These are phyloP conservation scores for Nebria brevicollis DNA, from an alignment of 2,888 invertebrate species.

Conservation along the genomic window DNA sequence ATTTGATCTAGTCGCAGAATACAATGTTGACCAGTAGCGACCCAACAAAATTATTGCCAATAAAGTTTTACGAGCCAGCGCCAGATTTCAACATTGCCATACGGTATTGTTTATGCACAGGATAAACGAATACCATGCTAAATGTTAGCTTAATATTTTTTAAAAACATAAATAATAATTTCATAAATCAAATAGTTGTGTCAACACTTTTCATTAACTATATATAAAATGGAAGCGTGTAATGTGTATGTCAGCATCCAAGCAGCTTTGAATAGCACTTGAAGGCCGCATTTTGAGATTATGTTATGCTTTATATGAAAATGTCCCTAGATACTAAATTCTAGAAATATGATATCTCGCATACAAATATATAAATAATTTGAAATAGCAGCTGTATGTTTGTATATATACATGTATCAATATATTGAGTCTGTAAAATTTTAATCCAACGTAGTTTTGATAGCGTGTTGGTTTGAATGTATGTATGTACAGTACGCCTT, in stretches of 20 bases:
- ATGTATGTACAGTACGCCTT: not conserved
- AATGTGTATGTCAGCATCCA: too few relatives aligned
- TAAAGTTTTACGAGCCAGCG: conserved; percentile 44
- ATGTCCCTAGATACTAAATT: too few relatives aligned
- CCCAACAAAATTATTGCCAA: conserved; percentile 40
- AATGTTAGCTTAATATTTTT: conserved; percentile 33
- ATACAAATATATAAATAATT: too few relatives aligned
- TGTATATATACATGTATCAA: not conserved
- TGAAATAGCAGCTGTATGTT: not conserved
- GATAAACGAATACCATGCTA: conserved; percentile 30
- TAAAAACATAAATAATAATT: conserved; percentile 19
- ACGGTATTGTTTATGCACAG: conserved; percentile 38
- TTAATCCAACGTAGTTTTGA: not conserved
- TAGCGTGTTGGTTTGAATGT: not conserved
- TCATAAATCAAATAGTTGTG: not conserved
- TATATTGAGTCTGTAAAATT: not conserved
- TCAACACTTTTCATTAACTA: not conserved
- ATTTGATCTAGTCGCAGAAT: not conserved
- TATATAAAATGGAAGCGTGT: not conserved
- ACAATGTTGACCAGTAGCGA: conserved; percentile 6
- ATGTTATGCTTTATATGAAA: too few relatives aligned
- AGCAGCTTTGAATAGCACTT: too few relatives aligned
- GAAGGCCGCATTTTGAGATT: too few relatives aligned
- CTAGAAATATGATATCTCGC: too few relatives aligned
- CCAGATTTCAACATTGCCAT: conserved; percentile 40